These are phyloP conservation scores for Calephelis perditalis DNA, from an alignment of 2,888 invertebrate species.

Conservation along the genomic window DNA sequence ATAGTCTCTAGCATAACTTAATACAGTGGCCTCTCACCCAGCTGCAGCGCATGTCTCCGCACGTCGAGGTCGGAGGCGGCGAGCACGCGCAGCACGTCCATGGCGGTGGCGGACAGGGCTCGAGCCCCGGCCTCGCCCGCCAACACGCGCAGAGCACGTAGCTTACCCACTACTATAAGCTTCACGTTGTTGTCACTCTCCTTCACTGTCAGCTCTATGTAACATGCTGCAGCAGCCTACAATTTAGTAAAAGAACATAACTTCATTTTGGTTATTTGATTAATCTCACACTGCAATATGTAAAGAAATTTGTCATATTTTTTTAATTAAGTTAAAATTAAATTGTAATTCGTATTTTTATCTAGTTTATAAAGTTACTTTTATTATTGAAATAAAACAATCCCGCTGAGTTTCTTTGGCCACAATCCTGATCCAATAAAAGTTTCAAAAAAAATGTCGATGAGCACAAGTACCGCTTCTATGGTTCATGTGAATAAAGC, in stretches of 20 bases:
- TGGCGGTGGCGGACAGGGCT: conserved; percentile 91
- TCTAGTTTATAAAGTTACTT: too few relatives aligned
- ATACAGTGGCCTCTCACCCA: conserved; percentile 60
- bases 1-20: too few relatives aligned
- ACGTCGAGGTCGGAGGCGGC: conserved; percentile 97
- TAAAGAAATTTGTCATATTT: too few relatives aligned
- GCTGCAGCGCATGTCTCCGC: conserved; percentile 88
- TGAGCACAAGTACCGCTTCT: too few relatives aligned
- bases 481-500: too few relatives aligned
- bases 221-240: conserved; percentile 95
- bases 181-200: conserved; percentile 99
- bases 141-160: conserved; percentile 91
- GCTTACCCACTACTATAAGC: conserved; percentile 95
- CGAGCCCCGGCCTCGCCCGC: conserved; percentile 90
- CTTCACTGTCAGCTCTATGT: conserved; percentile 99
- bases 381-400: too few relatives aligned
- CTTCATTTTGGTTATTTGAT: background rate
- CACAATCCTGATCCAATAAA: too few relatives aligned
- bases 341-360: too few relatives aligned
- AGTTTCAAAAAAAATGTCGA: too few relatives aligned
- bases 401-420: too few relatives aligned
- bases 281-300: too few relatives aligned
- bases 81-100: conserved; percentile 97
- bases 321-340: too few relatives aligned
- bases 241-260: background rate